Evolutionary conservation across 1,140 invertebrate species (phyloP).

Genomic region (Drosophila repleta): DNA sequence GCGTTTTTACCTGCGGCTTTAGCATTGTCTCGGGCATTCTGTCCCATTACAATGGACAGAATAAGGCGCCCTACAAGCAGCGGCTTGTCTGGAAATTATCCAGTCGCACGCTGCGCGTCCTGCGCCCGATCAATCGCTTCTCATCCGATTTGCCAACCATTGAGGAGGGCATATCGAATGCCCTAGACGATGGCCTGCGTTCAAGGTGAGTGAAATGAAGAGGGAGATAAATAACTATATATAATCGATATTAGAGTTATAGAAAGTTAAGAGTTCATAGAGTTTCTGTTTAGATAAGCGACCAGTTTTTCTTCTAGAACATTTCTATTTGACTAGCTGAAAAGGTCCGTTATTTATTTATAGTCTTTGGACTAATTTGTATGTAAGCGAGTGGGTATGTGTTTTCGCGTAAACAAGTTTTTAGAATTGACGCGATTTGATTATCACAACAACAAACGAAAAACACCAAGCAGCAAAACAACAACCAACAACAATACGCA

Average conservation of each 20-base stretch:
- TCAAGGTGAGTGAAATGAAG: constrained; percentile 64
- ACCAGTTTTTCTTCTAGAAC: constrained; percentile 10
- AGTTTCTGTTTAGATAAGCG: background rate
- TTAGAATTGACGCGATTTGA: constrained; percentile 76
- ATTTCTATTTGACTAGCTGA: constrained; percentile 8
- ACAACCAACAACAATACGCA: constrained; percentile 31
- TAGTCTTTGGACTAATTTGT: constrained; percentile 47
- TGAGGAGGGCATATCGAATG: constrained; percentile 85
- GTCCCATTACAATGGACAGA: constrained; percentile 89
- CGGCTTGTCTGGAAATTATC: constrained; percentile 89
- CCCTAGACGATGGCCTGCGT: constrained; percentile 78
- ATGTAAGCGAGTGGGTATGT: constrained; percentile 56
- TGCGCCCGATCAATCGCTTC: constrained; percentile 90
- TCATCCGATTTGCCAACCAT: constrained; percentile 89
- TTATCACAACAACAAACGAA: constrained; percentile 62
- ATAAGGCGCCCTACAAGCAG: constrained; percentile 89
- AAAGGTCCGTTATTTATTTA: constrained; percentile 50
- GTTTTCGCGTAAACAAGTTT: constrained; percentile 80
- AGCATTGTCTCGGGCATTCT: constrained; percentile 87
- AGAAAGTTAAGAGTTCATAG: background rate
- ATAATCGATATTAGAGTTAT: background rate
- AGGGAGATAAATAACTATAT: too few relatives aligned
- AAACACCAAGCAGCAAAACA: constrained; percentile 10
- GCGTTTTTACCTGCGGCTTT: constrained; percentile 86
- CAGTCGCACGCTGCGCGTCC: constrained; percentile 87